These are phyloP conservation scores for Spisula subtruncata DNA, from an alignment of 2,888 invertebrate species.

Conservation along the genomic window DNA sequence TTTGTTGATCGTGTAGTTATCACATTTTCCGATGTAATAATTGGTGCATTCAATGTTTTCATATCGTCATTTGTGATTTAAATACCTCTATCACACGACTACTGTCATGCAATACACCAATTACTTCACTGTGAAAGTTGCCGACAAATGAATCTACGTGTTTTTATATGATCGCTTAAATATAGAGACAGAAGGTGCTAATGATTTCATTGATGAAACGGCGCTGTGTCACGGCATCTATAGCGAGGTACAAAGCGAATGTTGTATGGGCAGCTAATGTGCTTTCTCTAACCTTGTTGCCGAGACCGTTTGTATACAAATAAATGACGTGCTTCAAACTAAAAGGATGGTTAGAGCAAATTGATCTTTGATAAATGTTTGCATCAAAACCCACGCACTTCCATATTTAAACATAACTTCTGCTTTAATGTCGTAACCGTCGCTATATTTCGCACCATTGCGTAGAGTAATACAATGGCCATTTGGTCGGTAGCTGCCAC, in stretches of 20 bases:
- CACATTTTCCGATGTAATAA: conserved; percentile 24
- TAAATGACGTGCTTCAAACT: conserved; percentile 17
- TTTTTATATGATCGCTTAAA: conserved; percentile 46
- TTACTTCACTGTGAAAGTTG: conserved; percentile 38
- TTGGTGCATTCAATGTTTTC: conserved; percentile 9
- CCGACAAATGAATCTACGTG: conserved; percentile 33
- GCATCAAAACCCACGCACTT: conserved; percentile 26
- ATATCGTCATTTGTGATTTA: conserved; percentile 17
- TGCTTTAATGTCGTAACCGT: neutral
- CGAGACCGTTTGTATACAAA: conserved; percentile 26
- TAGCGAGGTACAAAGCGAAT: conserved; percentile 19
- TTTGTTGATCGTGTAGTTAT: neutral
- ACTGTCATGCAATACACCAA: conserved; percentile 32
- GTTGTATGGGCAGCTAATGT: conserved; percentile 21
- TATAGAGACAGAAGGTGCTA: conserved; percentile 38
- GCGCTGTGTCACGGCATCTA: conserved; percentile 26
- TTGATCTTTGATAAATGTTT: conserved; percentile 42
- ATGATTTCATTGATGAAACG: conserved; percentile 41
- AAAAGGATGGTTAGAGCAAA: conserved; percentile 30
- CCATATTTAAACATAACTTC: conserved; percentile 4
- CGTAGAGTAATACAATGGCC: neutral
- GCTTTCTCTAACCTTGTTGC: conserved; percentile 9
- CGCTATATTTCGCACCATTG: neutral
- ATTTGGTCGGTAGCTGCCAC: neutral
- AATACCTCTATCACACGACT: conserved; percentile 14